Evolutionary conservation across 2,888 invertebrate species (phyloP), one percentile per base, ranked within the genome.

Genomic region (Pedicia rivosa): DNA sequence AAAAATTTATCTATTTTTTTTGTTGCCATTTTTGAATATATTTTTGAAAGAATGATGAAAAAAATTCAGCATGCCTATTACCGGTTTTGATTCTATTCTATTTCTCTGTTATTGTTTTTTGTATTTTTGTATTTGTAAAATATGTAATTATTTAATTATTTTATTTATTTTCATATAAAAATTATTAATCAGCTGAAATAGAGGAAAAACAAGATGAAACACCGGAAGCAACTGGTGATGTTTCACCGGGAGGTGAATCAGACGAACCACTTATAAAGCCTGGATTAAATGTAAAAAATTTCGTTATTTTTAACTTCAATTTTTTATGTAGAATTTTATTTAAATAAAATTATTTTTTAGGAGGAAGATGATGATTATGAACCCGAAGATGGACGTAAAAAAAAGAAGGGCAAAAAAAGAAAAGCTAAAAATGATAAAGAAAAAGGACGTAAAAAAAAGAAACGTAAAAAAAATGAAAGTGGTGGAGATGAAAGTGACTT

Each of bases 361-460:
- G 55, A 58, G 34, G 56, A 75, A 68, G 84, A 87, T 58, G 86
- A 86, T 50, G 86, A 87, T 57, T 84, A 82, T 48, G 84, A 84
- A 44, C 80, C 79, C 37, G 86, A 86, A 54, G 84, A 80, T 62
- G 70, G 71, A 35, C 73, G 82, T 49, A 84, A 83, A 60, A 84
- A 86, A 64, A 91, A 91, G 55, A 90, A 91, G 52, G 90, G 88
- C 16, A 92, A 92, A 60, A 94, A 94, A 57, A 72, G 92, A 53
- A 91, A 90, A 66, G 83, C 80, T 37, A 72, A 79, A 49, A 81
- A 87, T 50, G 90, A 90, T 57, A 87, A 88, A 59, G 90, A 87
- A 54, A 88, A 87, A 46, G 86, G 86, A 58, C 87, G 88, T 64
- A 87, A 88, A 64, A 90, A 90, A 73, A 90, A 88, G 67, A 87